These are phyloP conservation scores for Diarsia brunnea DNA, from an alignment of 2,888 invertebrate genomes.

Conservation along the genomic window DNA sequence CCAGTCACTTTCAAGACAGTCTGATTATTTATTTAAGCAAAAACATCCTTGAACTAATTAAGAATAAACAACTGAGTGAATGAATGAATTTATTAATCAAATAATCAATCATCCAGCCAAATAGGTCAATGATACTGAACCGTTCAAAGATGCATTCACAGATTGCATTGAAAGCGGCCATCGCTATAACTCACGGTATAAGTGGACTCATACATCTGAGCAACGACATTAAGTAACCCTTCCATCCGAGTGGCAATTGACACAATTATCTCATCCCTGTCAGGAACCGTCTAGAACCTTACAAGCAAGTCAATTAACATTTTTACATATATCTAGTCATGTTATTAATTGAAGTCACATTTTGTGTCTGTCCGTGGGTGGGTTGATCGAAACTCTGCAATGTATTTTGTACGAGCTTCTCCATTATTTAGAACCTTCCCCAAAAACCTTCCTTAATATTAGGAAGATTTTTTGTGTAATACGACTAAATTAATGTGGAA, in stretches of 20 bases:
- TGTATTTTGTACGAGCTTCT: not conserved
- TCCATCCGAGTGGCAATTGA: constrained; percentile 41
- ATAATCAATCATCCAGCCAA: constrained; percentile 13
- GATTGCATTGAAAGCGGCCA: constrained; percentile 18
- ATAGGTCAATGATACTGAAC: constrained; percentile 26
- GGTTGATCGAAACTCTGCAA: not conserved
- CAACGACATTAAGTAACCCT: constrained; percentile 5
- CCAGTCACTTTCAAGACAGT: not conserved
- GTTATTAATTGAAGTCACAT: not conserved
- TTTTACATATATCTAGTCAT: constrained; percentile 10
- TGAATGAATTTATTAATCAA: not conserved
- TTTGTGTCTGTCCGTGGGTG: not conserved
- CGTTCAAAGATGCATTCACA: constrained; percentile 23
- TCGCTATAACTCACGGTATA: constrained; percentile 15
- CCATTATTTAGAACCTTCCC: not conserved
- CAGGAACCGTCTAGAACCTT: constrained; percentile 34
- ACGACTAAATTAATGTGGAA: not conserved
- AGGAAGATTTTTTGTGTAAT: not conserved
- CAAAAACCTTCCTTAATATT: too few relatives aligned
- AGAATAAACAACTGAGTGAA: not conserved
- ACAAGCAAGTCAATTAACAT: constrained; percentile 33
- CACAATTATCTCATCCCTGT: constrained; percentile 39
- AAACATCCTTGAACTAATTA: constrained; percentile 23
- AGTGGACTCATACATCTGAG: constrained; percentile 12
- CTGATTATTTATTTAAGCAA: not conserved